phyloP scores from a whole-genome alignment of 1,140 invertebrate species.

The Pseudobourletiella spinata region DNA sequence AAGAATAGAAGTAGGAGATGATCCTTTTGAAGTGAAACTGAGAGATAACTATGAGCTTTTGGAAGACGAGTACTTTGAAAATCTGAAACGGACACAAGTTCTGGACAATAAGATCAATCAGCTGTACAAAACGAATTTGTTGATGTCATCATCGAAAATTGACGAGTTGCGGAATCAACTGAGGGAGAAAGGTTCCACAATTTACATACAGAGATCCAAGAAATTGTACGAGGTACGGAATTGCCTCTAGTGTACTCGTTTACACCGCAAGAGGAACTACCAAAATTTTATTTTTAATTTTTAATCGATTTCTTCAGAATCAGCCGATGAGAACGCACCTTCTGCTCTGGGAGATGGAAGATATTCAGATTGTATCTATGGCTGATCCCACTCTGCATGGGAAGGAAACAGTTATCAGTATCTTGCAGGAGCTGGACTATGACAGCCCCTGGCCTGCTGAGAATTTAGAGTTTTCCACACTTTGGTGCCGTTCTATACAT shows the following conservation, averaged over 20 bases:
- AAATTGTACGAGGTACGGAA: constrained; percentile 58
- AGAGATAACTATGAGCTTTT: constrained; percentile 91
- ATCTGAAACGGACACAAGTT: constrained; percentile 79
- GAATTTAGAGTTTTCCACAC: constrained; percentile 75
- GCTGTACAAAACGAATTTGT: constrained; percentile 65
- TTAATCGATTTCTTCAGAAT: constrained; percentile 2
- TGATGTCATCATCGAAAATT: constrained; percentile 74
- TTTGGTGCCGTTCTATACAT: constrained; percentile 83
- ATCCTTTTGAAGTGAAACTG: constrained; percentile 95
- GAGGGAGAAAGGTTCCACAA: constrained; percentile 81
- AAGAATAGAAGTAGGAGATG: constrained; percentile 85
- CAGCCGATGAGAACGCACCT: constrained; percentile 61
- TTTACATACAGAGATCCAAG: constrained; percentile 85
- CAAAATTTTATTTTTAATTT: too few species aligned
- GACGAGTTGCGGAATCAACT: constrained; percentile 81
- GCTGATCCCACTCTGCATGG: constrained; percentile 80
- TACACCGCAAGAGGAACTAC: too few species aligned
- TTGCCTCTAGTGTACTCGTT: too few species aligned
- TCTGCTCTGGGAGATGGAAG: constrained; percentile 68
- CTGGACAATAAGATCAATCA: constrained; percentile 77
- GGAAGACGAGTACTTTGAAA: constrained; percentile 94
- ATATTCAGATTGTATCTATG: constrained; percentile 70
- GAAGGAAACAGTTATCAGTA: constrained; percentile 59
- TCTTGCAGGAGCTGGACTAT: constrained; percentile 70
- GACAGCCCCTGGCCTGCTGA: constrained; percentile 87